Conservation (phyloP, 2,113 vertebrate species). For the Antechinus stuartii region DNA sequence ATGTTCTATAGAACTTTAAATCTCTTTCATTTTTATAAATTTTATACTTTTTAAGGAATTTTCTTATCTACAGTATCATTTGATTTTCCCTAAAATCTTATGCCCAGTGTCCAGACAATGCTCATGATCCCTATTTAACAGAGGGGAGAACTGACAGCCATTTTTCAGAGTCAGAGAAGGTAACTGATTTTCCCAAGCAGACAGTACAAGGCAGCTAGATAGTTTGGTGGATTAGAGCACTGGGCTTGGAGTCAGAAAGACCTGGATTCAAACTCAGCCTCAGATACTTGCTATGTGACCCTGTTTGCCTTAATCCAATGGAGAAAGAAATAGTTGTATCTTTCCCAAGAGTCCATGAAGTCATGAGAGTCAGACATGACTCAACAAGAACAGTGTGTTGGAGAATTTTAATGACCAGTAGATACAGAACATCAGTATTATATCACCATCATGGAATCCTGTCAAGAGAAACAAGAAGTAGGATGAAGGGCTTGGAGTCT, state of each 20-base stretch:
- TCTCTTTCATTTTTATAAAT: not conserved
- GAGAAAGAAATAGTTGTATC: not conserved
- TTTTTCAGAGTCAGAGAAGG: not conserved
- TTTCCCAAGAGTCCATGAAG: not conserved
- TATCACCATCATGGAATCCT: too few relatives aligned
- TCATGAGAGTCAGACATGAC: not conserved
- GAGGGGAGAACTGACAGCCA: not conserved
- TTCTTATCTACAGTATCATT: not conserved
- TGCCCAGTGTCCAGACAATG: not conserved
- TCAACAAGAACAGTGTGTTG: not conserved
- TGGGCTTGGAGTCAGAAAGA: not conserved
- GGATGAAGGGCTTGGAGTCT: not conserved
- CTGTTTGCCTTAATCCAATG: not conserved
- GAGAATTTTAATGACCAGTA: not conserved
- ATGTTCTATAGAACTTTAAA: not conserved
- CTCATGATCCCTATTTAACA: not conserved
- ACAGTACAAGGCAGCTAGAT: not conserved
- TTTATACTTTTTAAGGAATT: not conserved
- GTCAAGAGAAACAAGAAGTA: not conserved
- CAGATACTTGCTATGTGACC: not conserved
- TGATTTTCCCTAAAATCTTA: not conserved
- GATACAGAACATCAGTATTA: not conserved
- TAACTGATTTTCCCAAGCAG: not conserved
- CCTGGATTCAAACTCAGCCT: not conserved
- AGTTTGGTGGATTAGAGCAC: not conserved